phyloP scores from a whole-genome alignment of 2,113 vertebrate species.

The Eonycteris spelaea region DNA sequence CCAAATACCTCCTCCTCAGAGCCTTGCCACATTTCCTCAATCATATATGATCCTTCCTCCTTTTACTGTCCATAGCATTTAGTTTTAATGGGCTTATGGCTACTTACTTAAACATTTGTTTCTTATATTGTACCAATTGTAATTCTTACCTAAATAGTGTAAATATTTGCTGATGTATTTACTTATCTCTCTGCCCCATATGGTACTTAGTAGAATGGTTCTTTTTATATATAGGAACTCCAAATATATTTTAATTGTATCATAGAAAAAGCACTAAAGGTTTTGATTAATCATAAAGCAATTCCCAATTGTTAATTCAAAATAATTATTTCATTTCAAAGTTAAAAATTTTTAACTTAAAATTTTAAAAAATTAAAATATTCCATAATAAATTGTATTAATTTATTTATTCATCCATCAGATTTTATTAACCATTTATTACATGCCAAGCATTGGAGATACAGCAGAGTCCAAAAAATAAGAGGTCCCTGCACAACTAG shows the following conservation, averaged over 20 bases:
- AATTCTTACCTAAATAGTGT: not conserved
- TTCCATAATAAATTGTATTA: not conserved
- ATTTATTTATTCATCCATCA: not conserved
- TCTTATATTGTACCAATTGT: not conserved
- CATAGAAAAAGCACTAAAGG: not conserved
- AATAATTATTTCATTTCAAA: not conserved
- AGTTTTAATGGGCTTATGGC: not conserved
- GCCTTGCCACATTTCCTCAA: not conserved
- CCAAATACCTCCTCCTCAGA: not conserved
- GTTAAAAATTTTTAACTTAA: no score
- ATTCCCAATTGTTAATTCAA: not conserved
- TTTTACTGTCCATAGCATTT: not conserved
- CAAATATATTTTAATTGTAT: constrained; percentile 12
- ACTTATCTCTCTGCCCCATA: not conserved
- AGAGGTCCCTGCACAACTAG: not conserved
- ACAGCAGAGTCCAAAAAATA: not conserved
- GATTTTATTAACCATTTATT: not conserved
- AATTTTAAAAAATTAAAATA: not conserved
- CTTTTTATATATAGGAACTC: not conserved
- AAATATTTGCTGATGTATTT: not conserved
- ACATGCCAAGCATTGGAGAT: not conserved
- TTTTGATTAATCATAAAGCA: not conserved
- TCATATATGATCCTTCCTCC: not conserved
- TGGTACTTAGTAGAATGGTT: not conserved
- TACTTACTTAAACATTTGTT: not conserved